Evolutionary conservation across 2,797 vertebrate species (phyloP).

Genomic region (Carduelis carduelis): DNA sequence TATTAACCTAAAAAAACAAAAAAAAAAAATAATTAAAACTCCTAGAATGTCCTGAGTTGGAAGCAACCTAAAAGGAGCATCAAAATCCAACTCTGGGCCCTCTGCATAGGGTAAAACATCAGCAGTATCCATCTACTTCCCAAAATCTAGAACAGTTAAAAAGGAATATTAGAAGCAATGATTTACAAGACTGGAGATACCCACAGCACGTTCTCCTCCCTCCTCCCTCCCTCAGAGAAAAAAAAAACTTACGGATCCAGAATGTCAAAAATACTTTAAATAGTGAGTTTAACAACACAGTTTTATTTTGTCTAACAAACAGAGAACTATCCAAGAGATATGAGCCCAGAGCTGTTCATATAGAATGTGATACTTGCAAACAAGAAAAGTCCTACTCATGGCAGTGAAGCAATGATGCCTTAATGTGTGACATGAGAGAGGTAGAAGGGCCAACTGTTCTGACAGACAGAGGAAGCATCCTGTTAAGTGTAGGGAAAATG

Average conservation of each 20-base stretch:
- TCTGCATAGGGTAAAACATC: background rate
- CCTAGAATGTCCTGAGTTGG: background rate
- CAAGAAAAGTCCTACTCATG: background rate
- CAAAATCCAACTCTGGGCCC: rapidly evolving
- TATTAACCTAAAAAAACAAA: background rate
- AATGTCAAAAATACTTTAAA: background rate
- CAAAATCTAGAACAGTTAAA: background rate
- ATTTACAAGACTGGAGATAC: background rate
- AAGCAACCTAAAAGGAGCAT: background rate
- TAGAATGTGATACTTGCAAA: background rate
- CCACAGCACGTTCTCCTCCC: background rate
- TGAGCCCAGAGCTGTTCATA: background rate
- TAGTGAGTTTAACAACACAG: background rate
- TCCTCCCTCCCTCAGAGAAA: background rate
- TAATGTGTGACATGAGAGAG: background rate
- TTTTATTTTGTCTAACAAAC: background rate
- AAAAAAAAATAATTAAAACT: background rate
- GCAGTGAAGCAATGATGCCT: background rate
- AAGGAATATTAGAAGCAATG: background rate
- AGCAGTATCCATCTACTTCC: background rate
- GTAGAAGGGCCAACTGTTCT: background rate
- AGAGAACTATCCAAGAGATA: background rate
- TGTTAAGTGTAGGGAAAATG: background rate
- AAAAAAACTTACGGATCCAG: background rate
- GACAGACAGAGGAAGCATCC: background rate